Base-by-base conservation (phyloP, 1,140 invertebrate genomes). In the Sitodiplosis mosellana region DNA sequence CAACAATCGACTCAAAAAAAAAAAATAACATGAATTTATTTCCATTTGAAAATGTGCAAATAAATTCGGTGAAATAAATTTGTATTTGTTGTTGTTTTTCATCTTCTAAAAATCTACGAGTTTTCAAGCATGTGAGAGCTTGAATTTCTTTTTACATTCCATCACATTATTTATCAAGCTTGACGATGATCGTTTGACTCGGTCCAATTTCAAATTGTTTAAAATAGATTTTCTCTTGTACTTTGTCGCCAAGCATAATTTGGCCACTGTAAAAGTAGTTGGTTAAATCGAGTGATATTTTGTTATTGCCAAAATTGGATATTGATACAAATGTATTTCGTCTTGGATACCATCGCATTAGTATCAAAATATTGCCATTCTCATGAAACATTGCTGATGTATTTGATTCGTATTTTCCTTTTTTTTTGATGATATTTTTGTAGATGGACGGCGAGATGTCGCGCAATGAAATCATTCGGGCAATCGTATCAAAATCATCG, bases 341-440 rank as follows among this genome's bases (percentile, higher is more conserved):
- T 15, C 83, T 69, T 5, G 83, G 82, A 62, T 80, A 86, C 70
- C 74, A 81, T 34, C 83, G 69, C 53, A 85, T 80, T 38, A 86
- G 68, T 0, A 83, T 72, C 10, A 86, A 57, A 18, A 84, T 65
- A 54, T 81, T 73, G 4, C 27, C 27, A 34, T 74, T 68, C 17
- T 71, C 64, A 14, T 71, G 69, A 54, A 76, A 71, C 60, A 73
- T 72, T 22, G 82, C 65, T 55, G 75, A 71, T 49, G 75, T 75
- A 63, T 83, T 83, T 19, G 73, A 72, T 22, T 69, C 57, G 45
- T 70, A 66, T 38, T 63, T 64, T 2, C 72, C 72, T 20, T 80
- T 71, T 57, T 79, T 83, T 49, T 70, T 69, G 33, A 77, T 72
- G 6, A 72, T 69, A 50, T 77, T 79, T 47, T 81, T 69, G 55